These are phyloP conservation scores for Himantopus leucocephalus DNA, from an alignment of 2,113 vertebrate genomes.

Conservation along the genomic window DNA sequence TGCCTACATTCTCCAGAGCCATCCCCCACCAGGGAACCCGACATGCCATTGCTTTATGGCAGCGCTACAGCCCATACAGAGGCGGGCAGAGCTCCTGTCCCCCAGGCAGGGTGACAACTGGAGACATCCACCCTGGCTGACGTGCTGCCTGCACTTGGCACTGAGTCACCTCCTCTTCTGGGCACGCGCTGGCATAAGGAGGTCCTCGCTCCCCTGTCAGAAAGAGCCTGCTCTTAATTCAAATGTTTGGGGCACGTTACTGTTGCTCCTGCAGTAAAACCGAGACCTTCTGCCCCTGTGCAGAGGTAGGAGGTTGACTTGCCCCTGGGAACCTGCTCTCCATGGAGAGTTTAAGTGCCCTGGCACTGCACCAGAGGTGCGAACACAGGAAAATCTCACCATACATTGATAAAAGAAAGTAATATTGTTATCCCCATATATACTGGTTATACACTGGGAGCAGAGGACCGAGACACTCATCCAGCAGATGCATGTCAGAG, in stretches of 20 bases:
- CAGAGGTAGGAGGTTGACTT: background rate
- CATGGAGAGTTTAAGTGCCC: background rate
- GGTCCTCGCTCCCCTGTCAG: background rate
- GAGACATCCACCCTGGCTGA: background rate
- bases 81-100: background rate
- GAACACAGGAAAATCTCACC: background rate
- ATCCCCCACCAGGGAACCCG: fast-evolving
- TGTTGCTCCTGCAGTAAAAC: background rate
- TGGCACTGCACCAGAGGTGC: background rate
- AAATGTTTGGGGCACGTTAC: background rate
- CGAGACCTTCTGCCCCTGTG: background rate
- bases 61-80: background rate
- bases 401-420: background rate
- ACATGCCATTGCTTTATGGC: background rate
- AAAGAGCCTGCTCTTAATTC: background rate
- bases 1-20: background rate
- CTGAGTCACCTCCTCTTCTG: background rate
- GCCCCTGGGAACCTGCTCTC: background rate
- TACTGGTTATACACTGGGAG: background rate
- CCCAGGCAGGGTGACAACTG: background rate
- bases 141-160: background rate
- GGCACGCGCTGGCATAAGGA: background rate
- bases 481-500: background rate
- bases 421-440: background rate
- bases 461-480: background rate